phyloP scores from a whole-genome alignment of 92 coral and sea anemone species.

The Epizoanthus ramosus region DNA sequence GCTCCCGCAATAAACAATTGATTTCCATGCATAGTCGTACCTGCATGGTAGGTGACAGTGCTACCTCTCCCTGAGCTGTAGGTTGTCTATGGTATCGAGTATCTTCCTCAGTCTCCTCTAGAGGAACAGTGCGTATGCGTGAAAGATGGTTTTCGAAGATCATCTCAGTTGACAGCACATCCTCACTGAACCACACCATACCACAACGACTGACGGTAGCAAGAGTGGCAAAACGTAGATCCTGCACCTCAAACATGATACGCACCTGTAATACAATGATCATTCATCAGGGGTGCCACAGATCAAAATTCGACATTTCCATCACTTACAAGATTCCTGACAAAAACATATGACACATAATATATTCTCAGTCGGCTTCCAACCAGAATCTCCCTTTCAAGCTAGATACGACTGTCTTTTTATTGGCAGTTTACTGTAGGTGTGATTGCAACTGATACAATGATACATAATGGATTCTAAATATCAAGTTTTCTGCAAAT shows the following conservation, averaged over 20 bases:
- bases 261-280: constrained; percentile 69
- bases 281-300: neutral
- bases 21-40: constrained; percentile 25
- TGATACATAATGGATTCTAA: too few species aligned
- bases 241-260: constrained; percentile 99
- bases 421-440: too few species aligned
- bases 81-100: constrained; percentile 61
- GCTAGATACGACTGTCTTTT: too few species aligned
- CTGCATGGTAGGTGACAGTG: constrained; percentile 95
- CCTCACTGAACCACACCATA: constrained; percentile 99
- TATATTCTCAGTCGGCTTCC: too few species aligned
- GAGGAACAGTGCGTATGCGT: constrained; percentile 77
- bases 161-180: constrained; percentile 94
- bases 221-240: constrained; percentile 92
- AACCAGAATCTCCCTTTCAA: too few species aligned
- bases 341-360: too few species aligned
- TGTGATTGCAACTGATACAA: too few species aligned
- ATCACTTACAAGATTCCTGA: too few species aligned
- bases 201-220: constrained; percentile 99
- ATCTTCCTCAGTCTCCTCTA: constrained; percentile 95
- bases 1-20: too few species aligned
- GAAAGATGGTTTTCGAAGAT: constrained; percentile 84
- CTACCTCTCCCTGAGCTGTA: constrained; percentile 76
- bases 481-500: too few species aligned
- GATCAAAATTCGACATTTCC: neutral